Conservation (phyloP, 2,797 vertebrate species). For the Mus spretus region DNA sequence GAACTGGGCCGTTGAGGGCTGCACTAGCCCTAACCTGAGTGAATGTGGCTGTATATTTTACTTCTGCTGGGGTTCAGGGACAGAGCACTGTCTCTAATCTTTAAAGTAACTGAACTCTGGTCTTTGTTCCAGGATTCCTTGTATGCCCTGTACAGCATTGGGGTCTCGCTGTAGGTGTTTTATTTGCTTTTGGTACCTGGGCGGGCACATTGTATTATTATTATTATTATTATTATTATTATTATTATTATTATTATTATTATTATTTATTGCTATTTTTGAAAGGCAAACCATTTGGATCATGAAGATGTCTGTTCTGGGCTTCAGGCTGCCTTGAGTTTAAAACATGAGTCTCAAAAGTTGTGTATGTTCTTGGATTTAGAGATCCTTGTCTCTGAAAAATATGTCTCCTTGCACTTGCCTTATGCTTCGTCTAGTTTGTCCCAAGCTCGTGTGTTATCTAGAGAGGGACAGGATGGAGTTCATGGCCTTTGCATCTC, state of each 20-base stretch:
- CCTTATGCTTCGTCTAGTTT: not conserved
- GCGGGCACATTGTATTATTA: not conserved
- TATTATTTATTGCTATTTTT: not conserved
- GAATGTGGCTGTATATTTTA: not conserved
- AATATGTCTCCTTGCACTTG: not conserved
- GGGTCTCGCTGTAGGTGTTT: not conserved
- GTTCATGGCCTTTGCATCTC: not conserved
- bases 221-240: not conserved
- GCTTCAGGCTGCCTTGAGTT: constrained; percentile 1
- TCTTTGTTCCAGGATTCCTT: not conserved
- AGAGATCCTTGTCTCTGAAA: not conserved
- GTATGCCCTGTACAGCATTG: fast-evolving
- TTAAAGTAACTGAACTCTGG: not conserved
- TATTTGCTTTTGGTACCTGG: not conserved
- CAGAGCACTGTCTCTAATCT: not conserved
- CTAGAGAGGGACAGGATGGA: not conserved
- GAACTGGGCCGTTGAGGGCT: not conserved
- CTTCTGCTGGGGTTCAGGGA: not conserved
- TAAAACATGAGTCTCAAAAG: constrained; percentile 36
- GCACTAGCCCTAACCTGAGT: not conserved
- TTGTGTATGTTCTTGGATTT: constrained; percentile 1
- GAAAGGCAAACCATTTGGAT: not conserved
- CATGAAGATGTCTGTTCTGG: not conserved
- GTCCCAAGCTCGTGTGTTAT: not conserved
- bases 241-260: no score